Base-by-base conservation (phyloP, 2,113 vertebrate species). In the Phocoena sinus region DNA sequence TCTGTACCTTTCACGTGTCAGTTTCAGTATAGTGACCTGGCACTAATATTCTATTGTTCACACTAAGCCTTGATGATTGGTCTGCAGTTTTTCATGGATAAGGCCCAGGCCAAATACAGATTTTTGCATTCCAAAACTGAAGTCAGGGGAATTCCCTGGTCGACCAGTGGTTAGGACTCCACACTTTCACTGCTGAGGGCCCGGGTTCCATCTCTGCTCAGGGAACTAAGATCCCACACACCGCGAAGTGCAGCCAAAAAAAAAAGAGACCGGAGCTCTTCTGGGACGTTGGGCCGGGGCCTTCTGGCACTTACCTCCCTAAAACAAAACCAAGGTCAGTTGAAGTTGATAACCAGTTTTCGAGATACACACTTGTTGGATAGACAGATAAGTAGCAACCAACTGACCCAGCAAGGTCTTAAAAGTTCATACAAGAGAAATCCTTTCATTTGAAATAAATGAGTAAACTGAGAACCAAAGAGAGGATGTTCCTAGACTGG, bases 331-430 rank as follows among this genome's bases (percentile, higher is more conserved):
- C 13, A 50, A 79, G 77, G 92, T 93, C 82, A 94, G 81, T 68
- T 96, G 67, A 38, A 63, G 56, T 26, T 47, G 62, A 96, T 73
- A 77, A 76, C 15, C 89, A 86, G 41, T 73, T 67, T 79, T 58
- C n/a, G 92, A 96, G 21, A 38, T 76, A 91, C 60, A 50, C 84
- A 88, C 38, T 94, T 97, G 38, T 68, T 77, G n/a, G 23, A 76
- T n/a, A 85, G 81, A 93, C 90, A 94, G 53, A 89, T 89, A 91
- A 94, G 77, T n/a, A 84, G 71, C 83, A 96, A 96, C 77, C 38
- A 95, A 76, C 5, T 70, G 38, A 84, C 5, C 80, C n/a, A 28
- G 11, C 65, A 93, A 28, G 25, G 65, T 47, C 36, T 85, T 89
- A 33, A 86, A 80, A 68, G 41, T 93, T 96, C n/a, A 82, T 14